phyloP scores from a whole-genome alignment of 1,140 invertebrate genomes.

The Trachelipus rathkii region DNA sequence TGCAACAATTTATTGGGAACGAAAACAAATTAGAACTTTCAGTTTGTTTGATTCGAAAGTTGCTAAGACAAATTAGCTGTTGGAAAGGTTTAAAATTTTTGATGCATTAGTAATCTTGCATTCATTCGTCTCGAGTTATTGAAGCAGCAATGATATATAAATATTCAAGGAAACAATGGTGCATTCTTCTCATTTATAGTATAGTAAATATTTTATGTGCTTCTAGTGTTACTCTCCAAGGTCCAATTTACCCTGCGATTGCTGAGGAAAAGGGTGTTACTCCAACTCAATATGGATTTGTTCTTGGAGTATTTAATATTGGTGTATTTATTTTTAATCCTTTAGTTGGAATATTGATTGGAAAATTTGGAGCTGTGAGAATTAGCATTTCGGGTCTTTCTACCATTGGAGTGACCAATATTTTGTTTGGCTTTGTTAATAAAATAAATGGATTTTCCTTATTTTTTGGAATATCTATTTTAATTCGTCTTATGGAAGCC shows the following conservation, averaged over 20 bases:
- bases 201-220: no score
- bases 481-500: slow-evolving; percentile 20
- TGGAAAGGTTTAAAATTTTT: no score
- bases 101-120: no score
- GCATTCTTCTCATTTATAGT: no score
- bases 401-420: slow-evolving; percentile 14
- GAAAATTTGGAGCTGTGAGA: slow-evolving; percentile 7
- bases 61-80: no score
- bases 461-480: background rate
- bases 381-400: slow-evolving; percentile 20
- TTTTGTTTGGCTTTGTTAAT: slow-evolving; percentile 20
- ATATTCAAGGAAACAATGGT: no score
- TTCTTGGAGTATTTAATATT: slow-evolving; percentile 20
- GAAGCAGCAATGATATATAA: no score
- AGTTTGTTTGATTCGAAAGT: no score
- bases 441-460: background rate
- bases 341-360: slow-evolving; percentile 5
- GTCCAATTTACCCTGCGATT: slow-evolving; percentile 17
- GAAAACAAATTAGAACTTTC: no score
- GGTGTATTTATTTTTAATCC: slow-evolving; percentile 9
- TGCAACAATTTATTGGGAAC: no score
- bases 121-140: no score
- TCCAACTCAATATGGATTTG: slow-evolving; percentile 20
- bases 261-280: slow-evolving; percentile 22
- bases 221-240: slow-evolving; percentile 1